Base-by-base conservation (phyloP, 92 coral and sea anemone genomes). In the Meandrina meandrites region DNA sequence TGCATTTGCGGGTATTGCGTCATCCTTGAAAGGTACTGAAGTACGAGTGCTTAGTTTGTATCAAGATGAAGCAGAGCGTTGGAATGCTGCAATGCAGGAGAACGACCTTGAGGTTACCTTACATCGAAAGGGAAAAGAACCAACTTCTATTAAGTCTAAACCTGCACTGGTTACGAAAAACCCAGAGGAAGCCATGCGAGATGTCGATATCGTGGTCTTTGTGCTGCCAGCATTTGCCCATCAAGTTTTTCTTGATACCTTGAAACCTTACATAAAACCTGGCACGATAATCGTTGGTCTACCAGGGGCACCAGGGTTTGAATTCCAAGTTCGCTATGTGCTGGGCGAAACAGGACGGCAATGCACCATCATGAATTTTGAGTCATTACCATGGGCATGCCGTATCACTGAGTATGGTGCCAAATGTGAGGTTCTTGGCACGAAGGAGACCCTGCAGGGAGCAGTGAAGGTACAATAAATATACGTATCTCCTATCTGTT, bases 311-410 rank as follows among this genome's bases (percentile, higher is more conserved):
- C 86, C 94, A 3, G 92, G 96, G 12, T 80, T 93, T 48, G 92
- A 93, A 53, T 93, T 91, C 48, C 92, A 93, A 75, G 92, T 70
- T 62, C 89, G 85, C 19, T 56, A 78, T 14, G 77, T 89, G 45
- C 85, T 93, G 48, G 93, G 91, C 16, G 94, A 91, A 24, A 75
- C 68, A 30, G 85, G 79, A 34, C 80, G 62, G 50, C 76, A 85
- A 67, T 88, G 92, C 76, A 88, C 94, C 7, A 51, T 93, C 27
- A 82, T 86, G 78, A 91, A 90, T 32, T 88, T 93, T 50, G 96
- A 91, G 89, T 88, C 96, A 19, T 79, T 91, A 36, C 96, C 96
- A 24, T 93, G 96, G 96, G 96, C 91, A 71, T 88, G 92, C 30
- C 90, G 96, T 36, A 86, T 45, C 28, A 76, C 90, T 35, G 90